Base-by-base conservation (phyloP, 2,797 vertebrate genomes). In the Limnodromus scolopaceus region DNA sequence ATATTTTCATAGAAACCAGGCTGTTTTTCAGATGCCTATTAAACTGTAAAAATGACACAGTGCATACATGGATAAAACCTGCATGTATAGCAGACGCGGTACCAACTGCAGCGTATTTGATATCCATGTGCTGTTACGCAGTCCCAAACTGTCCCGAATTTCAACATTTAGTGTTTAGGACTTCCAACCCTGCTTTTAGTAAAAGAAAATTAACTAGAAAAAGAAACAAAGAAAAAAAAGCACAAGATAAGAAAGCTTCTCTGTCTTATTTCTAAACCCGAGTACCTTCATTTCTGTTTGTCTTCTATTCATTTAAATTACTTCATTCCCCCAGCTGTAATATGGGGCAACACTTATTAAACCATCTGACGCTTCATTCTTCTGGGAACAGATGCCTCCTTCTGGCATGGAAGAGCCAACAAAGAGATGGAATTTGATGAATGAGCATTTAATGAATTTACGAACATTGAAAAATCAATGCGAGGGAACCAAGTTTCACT, bases 351-450 rank as follows among this genome's bases (percentile, higher is more conserved):
- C 75, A 51, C 38, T 77, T 55, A 83, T 10, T 51, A 57, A 64
- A 71, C 41, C 38, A 83, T 80, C 53, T 89, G 38, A 57, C 19
- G 57, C 38, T 41, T 89, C 3, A 32, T 25, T 63, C 72, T 66
- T 91, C 66, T 87, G 65, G 61, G 89, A 93, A 84, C 45, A 88
- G 49, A 79, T 89, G 43, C 24, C 70, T 94, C 20, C 57, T 81
- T 89, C 46, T 93, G 69, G 38, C 76, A 66, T 30, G 36, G 51
- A 79, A 79, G 39, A 93, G n/a, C 8, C 65, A 75, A 36, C 41
- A 72, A 75, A 76, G 43, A 79, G 27, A 76, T 18, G 17, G 41
- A 87, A 79, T 61, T 75, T 86, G 36, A 71, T 87, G 66, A 89
- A 72, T 24, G 43, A 87, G 57, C 30, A 41, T 79, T 71, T 68